These are phyloP conservation scores for Tragelaphus strepsiceros DNA, from an alignment of 2,113 vertebrate genomes.

Conservation along the genomic window DNA sequence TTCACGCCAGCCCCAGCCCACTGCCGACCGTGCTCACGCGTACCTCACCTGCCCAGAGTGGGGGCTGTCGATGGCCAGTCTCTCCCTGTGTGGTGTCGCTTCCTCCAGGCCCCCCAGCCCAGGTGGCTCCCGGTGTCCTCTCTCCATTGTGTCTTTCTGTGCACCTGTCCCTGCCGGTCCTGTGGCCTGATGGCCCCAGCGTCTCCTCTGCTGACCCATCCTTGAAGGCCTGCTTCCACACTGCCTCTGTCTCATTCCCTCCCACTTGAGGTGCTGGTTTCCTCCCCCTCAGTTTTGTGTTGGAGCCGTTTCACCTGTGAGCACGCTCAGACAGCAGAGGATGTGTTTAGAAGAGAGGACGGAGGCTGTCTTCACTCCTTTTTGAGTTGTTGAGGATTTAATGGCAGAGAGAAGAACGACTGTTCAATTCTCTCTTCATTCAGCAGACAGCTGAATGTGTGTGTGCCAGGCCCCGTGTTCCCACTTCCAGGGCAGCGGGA, in stretches of 20 bases:
- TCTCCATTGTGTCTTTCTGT: background rate
- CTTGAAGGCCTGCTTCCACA: background rate
- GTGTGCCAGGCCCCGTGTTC: background rate
- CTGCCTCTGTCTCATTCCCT: background rate
- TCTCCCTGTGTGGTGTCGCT: background rate
- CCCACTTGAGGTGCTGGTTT: background rate
- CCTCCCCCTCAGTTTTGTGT: background rate
- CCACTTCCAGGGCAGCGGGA: background rate
- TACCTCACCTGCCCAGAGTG: accelerated
- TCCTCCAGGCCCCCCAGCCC: background rate
- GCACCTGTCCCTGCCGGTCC: background rate
- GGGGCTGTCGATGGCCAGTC: background rate
- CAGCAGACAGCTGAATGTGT: background rate
- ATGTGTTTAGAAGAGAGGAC: background rate
- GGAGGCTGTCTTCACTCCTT: background rate
- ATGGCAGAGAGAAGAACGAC: background rate
- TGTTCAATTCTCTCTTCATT: background rate
- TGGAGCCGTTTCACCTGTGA: background rate
- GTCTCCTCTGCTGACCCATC: background rate
- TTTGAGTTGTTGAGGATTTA: background rate
- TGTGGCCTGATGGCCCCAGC: no score
- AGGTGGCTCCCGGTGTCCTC: background rate
- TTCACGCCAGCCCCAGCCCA: background rate
- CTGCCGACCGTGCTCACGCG: accelerated
- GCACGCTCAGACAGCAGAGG: background rate